Conservation (phyloP, 2,797 vertebrate genomes). For the Malurus splendens region DNA sequence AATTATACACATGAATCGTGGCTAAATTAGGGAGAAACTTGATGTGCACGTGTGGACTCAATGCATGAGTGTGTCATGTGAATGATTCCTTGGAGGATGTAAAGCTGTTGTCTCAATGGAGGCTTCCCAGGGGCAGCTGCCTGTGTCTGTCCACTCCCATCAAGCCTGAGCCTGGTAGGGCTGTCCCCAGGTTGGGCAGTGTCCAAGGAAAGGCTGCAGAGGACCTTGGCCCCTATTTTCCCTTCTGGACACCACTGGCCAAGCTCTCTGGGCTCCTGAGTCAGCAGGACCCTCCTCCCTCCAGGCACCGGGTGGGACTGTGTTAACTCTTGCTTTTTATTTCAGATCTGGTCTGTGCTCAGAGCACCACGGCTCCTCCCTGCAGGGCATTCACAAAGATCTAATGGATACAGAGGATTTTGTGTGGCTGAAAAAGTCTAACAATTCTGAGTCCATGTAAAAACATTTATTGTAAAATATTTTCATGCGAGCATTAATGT, state of each 20-base stretch:
- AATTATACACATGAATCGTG: not conserved
- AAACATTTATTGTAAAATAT: not conserved
- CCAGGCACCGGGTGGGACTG: not conserved
- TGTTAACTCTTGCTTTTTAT: not conserved
- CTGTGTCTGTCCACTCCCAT: not conserved
- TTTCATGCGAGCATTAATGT: not conserved
- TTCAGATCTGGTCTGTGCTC: not conserved
- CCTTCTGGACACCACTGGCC: not conserved
- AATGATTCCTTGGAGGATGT: not conserved
- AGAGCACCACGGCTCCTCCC: not conserved
- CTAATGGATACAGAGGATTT: not conserved
- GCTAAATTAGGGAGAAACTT: not conserved
- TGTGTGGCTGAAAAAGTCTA: not conserved
- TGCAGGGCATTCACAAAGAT: not conserved
- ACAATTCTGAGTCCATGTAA: not conserved
- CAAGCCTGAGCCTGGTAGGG: not conserved
- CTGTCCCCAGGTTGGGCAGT: not conserved
- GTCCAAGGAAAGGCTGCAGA: not conserved
- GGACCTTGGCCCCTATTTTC: not conserved
- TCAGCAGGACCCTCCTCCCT: not conserved
- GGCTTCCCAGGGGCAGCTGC: not conserved
- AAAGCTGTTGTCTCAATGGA: not conserved
- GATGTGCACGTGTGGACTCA: not conserved
- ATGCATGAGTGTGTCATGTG: rapidly evolving
- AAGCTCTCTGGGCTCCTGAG: not conserved